Evolutionary conservation across 2,888 invertebrate species (phyloP), one percentile per base, ranked within the genome.

Genomic region (Uropetala carovei): DNA sequence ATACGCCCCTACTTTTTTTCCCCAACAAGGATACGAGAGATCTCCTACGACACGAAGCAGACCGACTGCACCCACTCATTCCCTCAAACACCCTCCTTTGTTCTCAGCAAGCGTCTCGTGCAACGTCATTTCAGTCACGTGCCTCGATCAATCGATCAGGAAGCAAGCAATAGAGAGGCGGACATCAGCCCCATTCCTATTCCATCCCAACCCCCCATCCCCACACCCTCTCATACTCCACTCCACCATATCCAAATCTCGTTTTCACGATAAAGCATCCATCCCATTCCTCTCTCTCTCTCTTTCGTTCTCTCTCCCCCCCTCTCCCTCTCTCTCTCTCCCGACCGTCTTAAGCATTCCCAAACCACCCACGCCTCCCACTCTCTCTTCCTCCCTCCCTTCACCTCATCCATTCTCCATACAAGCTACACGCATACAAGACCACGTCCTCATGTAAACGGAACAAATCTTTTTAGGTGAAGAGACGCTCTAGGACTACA

Each of bases 101-200:
- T 83, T 30, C 83, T 18, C 56, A n/a, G 83, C 57, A 57, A 9
- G 57, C 56, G 56, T n/a, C 11, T 18, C 56, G 5, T 56, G 56
- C 83, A 83, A 57, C 83, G 57, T 83, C 83, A 83, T 83, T 43
- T 83, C 83, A 57, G 57, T 83, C 83, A 83, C 83, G 83, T 83
- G n/a, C 83, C 11, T 14, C 13, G 83, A 83, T 83, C 83, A 83
- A 83, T 83, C 83, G 83, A 83, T 56, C 57, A 5, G 64, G 11
- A 18, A n/a, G 64, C n/a, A n/a, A 18, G 64, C 18, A 13, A 64
- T 18, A 64, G 43, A 43, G 43, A 43, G 43, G 43, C 3, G 43
- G 43, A 43, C 43, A 43, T 43, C 64, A 64, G 18, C 18, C 83
- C n/a, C 2, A 43, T 57, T 16, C 56, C 64, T n/a, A 11, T 64